Evolutionary conservation across 92 coral and sea anemone genomes (phyloP), one percentile per base, ranked within the genome.

Genomic region (Umimayanthus kanabou): DNA sequence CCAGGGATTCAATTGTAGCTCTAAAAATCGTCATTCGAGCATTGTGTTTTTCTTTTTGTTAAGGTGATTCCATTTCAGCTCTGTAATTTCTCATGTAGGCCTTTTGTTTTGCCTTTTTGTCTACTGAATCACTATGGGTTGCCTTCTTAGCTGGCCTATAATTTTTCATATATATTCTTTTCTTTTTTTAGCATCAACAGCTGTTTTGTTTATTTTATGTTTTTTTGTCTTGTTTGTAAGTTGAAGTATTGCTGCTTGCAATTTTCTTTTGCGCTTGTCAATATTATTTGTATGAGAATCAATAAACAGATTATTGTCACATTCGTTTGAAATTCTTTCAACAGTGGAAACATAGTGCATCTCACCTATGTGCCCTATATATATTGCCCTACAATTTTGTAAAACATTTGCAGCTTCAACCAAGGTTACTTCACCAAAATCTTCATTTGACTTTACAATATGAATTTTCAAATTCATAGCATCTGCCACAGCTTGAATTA

Each of bases 281-380:
- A 76, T 14, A 76, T 20, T 39, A 42, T 2, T 18, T 76, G 80
- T n/a, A 5, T 5, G 26, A 40, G 28, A 76, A 76, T 9, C 55
- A 76, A 76, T 76, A 76, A 39, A 76, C 43, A 29, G 20, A 76
- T 43, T 20, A 76, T 43, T 20, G 20, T 69, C 37, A 20, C 0
- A 6, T 76, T 40, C 5, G 58, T 76, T 43, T 76, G 79, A 75
- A 75, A 75, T 42, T 75, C 55, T 75, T 39, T 75, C 10, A 75
- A 75, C 33, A 65, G 92, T 86, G n/a, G 92, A 90, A 29, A 80
- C 70, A 80, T 90, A 90, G 30, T 86, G 92, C 73, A 79, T 33
- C n/a, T 79, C 85, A 49, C 88, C 90, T 53, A 90, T 90, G 82
- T 90, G 90, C 57, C 89, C 92, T 57, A 90, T 78, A 79, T 64